Evolutionary conservation across 2,113 vertebrate species (phyloP), one percentile per base, ranked within the genome.

Genomic region (Eurystomus gularis): DNA sequence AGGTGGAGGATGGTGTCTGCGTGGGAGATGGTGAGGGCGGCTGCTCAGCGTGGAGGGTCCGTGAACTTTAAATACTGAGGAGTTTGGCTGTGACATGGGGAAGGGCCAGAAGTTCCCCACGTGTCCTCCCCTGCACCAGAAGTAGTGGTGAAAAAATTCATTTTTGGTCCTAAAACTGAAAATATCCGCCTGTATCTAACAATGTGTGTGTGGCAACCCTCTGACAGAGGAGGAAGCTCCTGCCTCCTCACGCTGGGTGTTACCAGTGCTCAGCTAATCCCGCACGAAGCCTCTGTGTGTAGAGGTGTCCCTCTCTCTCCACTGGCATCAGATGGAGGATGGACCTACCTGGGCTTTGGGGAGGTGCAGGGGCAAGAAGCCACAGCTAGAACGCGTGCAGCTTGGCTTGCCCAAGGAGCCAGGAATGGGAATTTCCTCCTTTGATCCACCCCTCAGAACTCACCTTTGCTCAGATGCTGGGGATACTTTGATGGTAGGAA

Each of bases 301-400:
- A 42, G 39, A 13, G 2, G 37, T 17, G 65, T 42, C 55, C 26
- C 14, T 51, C 37, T 42, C 42, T 42, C 17, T 48, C 76, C 61
- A 5, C 25, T 7, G 1, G 31, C 69, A 33, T 20, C 17, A 0
- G 1, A 42, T 1, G 0, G 17, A 2, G 37, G 44, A 37, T 35
- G 51, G 71, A 66, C 35, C 46, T 4, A 31, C 46, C 57, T 14
- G 69, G 44, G 11, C 29, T 17, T 46, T 1, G 8, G 35, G 49
- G 25, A 71, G 44, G 14, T 14, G 51, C 52, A 24, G n/a, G 39
- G 48, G 13, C 40, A 39, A n/a, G 24, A 76, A 65, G 13, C 6
- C 13, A 6, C 7, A 16, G 49, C n/a, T 18, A 9, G 31, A 76
- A 31, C 28, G 69, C 4, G 3, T 23, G 0, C 6, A 16, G 46